Base-by-base conservation (phyloP, 2,797 vertebrate species). In the Molossus alvarezi region DNA sequence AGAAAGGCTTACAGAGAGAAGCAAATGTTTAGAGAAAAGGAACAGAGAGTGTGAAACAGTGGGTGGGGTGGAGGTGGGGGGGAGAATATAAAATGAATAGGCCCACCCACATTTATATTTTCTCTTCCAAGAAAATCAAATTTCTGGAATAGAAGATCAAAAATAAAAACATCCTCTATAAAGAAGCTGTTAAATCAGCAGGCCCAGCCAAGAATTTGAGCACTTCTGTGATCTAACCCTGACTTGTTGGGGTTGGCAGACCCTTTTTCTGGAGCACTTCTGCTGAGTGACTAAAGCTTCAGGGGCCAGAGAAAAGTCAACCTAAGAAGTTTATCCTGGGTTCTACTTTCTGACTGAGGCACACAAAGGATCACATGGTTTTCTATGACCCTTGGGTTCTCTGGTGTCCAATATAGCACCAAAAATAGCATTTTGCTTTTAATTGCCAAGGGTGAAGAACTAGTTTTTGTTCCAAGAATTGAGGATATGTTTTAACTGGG, bases 161-260 rank as follows among this genome's bases (percentile, higher is more conserved):
- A 98, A 98, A 98, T 96, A 97, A 98, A 98, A 98, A 98, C 97
- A 98, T 98, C 97, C 96, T 98, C 97, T 98, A 95, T 94, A 97
- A 98, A 97, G 97, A 98, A 97, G 95, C 97, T 98, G 92, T 97
- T 97, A 98, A 98, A 98, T 97, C 97, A 95, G 82, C 27, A 75
- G 83, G 90, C 91, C 96, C 37, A 89, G 98, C 97, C 98, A 98
- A 98, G 90, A 97, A 97, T 97, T 92, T 91, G 91, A 95, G 98
- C 97, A 96, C 90, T 96, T 96, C 95, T 98, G 94, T 97, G 98
- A 98, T 98, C 97, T 97, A 97, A 4, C 94, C 96, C 81, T 37
- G 41, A 51, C 88, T 98, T 98, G 96, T 97, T 98, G 94, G 92
- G 88, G 69, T 98, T 98, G 98, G 98, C 98, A 98, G 76, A 55